Evolutionary conservation across 2,113 vertebrate species (phyloP).

Genomic region (Alouatta palliata): DNA sequence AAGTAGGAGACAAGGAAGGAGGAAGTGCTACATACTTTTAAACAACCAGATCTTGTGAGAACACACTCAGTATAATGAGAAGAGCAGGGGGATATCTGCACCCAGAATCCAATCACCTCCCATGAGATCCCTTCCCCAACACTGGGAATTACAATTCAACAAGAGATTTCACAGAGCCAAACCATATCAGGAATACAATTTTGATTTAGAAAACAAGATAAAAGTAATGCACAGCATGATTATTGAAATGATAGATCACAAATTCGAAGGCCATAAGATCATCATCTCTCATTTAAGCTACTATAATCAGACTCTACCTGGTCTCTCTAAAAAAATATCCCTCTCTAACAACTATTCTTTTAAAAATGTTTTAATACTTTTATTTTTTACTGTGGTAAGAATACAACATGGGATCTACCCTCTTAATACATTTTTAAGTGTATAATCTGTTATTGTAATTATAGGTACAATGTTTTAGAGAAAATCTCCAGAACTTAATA

Average conservation of each 20-base stretch:
- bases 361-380: background rate
- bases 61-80: too few relatives aligned
- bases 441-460: background rate
- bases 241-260: background rate
- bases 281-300: background rate
- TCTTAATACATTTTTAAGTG: background rate
- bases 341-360: background rate
- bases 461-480: background rate
- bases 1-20: too few relatives aligned
- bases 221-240: background rate
- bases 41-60: too few relatives aligned
- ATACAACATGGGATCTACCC: background rate
- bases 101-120: too few relatives aligned
- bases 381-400: background rate
- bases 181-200: background rate
- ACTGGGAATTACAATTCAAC: too few relatives aligned
- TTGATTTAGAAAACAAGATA: background rate
- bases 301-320: background rate
- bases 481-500: background rate
- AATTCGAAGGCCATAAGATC: background rate
- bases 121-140: too few relatives aligned
- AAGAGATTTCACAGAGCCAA: too few relatives aligned
- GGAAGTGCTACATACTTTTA: too few relatives aligned
- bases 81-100: too few relatives aligned
- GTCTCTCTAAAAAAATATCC: background rate